phyloP scores from a whole-genome alignment of 2,888 invertebrate genomes.

The Acronicta aceris region DNA sequence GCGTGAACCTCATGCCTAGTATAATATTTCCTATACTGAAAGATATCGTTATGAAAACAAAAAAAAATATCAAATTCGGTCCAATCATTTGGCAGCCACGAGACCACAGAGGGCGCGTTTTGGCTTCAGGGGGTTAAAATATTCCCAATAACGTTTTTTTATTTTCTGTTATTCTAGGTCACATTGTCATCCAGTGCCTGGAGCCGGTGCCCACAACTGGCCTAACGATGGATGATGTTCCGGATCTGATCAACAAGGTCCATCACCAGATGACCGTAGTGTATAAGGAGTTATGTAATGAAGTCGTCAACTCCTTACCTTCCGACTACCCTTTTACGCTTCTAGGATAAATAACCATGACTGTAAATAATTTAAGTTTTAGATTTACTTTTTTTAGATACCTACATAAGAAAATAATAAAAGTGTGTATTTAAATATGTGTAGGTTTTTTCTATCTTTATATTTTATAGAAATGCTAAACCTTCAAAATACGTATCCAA shows the following conservation, averaged over 20 bases:
- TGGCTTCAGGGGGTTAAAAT: no score
- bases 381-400: background rate
- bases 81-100: no score
- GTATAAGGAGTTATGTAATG: constrained; percentile 81
- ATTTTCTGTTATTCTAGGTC: constrained; percentile 72
- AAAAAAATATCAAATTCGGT: no score
- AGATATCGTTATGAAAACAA: no score
- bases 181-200: constrained; percentile 85
- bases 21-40: no score
- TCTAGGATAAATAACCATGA: constrained; percentile 54
- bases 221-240: constrained; percentile 80
- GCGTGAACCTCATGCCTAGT: no score
- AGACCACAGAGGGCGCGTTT: no score
- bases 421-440: no score
- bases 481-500: no score
- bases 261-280: constrained; percentile 80
- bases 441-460: no score
- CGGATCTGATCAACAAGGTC: constrained; percentile 78
- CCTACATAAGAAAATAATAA: background rate
- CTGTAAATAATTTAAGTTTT: constrained; percentile 26
- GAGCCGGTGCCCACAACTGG: constrained; percentile 85
- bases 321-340: constrained; percentile 76
- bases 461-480: no score
- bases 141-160: no score
- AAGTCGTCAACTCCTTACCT: constrained; percentile 79